phyloP scores from a whole-genome alignment of 2,797 vertebrate species.

The Anabacerthia variegaticeps region DNA sequence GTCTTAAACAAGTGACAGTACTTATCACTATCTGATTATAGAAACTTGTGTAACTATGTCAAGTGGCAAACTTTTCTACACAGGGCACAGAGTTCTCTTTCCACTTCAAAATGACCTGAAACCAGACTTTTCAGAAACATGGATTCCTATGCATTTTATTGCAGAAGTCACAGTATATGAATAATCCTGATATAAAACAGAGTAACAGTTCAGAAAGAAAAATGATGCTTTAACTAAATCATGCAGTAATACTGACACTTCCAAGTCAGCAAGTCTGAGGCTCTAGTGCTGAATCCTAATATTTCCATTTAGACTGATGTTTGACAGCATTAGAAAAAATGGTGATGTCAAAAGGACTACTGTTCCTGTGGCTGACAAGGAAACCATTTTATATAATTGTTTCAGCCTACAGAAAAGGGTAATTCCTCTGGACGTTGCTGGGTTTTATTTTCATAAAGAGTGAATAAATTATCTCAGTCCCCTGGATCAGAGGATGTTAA shows the following conservation, averaged over 20 bases:
- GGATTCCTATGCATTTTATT: not conserved
- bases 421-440: conserved; percentile 59
- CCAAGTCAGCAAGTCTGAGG: not conserved
- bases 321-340: conserved; percentile 35
- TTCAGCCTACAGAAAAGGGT: conserved; percentile 53
- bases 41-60: not conserved
- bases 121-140: not conserved
- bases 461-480: conserved; percentile 71
- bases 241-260: not conserved
- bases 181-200: not conserved
- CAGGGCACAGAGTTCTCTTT: not conserved
- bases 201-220: not conserved
- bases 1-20: not conserved
- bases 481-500: conserved; percentile 61
- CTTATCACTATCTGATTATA: not conserved
- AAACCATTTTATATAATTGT: conserved; percentile 70
- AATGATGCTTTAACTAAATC: not conserved
- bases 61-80: not conserved
- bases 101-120: not conserved
- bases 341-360: conserved; percentile 57
- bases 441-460: conserved; percentile 57
- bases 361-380: conserved; percentile 60
- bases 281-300: not conserved
- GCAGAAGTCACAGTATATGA: not conserved
- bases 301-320: conserved; percentile 29